Evolutionary conservation across 2,797 vertebrate species (phyloP), one percentile per base, ranked within the genome.

Genomic region (Naso thynnoides): DNA sequence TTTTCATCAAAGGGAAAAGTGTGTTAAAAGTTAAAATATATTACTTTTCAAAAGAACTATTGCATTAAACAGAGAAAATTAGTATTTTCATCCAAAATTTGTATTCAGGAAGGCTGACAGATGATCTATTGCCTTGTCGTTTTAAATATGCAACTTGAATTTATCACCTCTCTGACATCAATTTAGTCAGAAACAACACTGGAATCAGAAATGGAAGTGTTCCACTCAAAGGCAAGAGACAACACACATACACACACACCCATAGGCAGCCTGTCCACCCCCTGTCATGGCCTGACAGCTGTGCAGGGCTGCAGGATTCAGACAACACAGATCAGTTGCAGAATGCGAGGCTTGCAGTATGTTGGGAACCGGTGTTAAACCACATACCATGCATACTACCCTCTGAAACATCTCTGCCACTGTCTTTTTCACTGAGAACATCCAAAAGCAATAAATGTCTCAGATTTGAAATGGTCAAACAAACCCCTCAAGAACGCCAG

Each of bases 261-360:
- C 62, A 68, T 62, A 47, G 81, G 61, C 86, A 68, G 72, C 73
- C 74, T 60, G 65, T 64, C 69, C 88, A 76, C 69, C 81, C 85
- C 86, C 86, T 86, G 81, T 82, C 63, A 61, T 59, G 73, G 80
- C 73, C 75, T 87, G 87, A 94, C 94, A 95, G 94, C 94, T 95
- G 94, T 93, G 91, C 83, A 83, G 79, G 86, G 81, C 88, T 84
- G 83, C 89, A 91, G 83, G 88, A 90, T 83, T 90, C 91, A 93
- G 92, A 92, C 93, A 91, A 87, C 91, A 83, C 88, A 90, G 91
- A 93, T 94, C 93, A 92, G 82, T 90, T 92, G 88, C 88, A 94
- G 93, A 94, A 94, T 94, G 91, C 44, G 52, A 91, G 86, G 90
- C 89, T 88, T 88, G 90, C 90, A 91, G 90, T 91, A 88, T 90